Evolutionary conservation across 2,113 vertebrate genomes (phyloP), one percentile per base, ranked within the genome.

Genomic region (Pseudorectes ferrugineus): DNA sequence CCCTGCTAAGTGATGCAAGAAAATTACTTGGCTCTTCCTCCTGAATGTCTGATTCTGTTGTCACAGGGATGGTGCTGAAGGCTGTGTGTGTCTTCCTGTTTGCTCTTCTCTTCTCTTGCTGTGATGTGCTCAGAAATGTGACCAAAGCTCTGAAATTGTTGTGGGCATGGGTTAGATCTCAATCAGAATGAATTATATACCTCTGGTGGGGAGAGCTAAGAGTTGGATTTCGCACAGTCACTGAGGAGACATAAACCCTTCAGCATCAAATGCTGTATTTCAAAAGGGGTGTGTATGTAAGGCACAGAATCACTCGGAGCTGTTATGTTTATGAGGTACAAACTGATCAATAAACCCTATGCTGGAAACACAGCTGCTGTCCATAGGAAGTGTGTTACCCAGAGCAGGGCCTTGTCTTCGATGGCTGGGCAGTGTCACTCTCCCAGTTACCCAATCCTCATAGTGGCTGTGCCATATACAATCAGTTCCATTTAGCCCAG

Each of bases 211-310:
- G 49, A 35, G 35, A 51, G 72, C 45, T 33, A 20, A 59, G 38
- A 6, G 18, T 5, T 46, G 25, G 40, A 29, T 65, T 59, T 66
- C 9, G 4, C 46, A 6, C 1, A 38, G 48, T 82, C 75, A 82
- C 66, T 0, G 0, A 82, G 55, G 55, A 38, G n/a, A 11, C 6
- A 3, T 8, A 31, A 72, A 85, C 11, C 38, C 28, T 29, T 45
- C 9, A 49, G 45, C 31, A 36, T 25, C 33, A 40, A 21, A 33
- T 46, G 26, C 74, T 38, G 29, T 24, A 1, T 35, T 12, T 59
- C n/a, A 24, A 31, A 40, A 80, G 15, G 28, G 49, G n/a, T 8
- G 31, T 55, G 48, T 29, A 4, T 28, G 20, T 5, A 21, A 49
- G 70, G 20, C 43, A 28, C 54, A 52, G 31, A 36, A 72, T 46